Evolutionary conservation across 2,113 vertebrate species (phyloP), one percentile per base, ranked within the genome.

Genomic region (Asarcornis scutulata): DNA sequence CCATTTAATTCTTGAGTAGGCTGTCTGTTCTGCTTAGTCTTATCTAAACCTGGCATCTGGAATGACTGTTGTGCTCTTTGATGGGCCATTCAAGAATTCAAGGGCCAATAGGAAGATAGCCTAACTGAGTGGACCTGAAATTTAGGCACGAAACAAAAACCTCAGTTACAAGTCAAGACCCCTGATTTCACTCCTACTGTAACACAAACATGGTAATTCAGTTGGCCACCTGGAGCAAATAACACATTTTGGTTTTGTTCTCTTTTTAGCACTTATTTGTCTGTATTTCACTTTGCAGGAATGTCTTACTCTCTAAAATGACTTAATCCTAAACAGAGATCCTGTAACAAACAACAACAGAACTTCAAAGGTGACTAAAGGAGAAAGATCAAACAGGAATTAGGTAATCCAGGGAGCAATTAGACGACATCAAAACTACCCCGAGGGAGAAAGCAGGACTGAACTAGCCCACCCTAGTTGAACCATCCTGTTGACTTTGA

Each of bases 351-450:
- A 95, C 74, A 96, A 79, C 50, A 93, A 74, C 67, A 86, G 79
- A 89, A 95, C 83, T 94, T 96, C 93, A 96, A 94, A 94, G 68
- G 72, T 94, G 85, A 86, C 79, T 78, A 71, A 83, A 91, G 23
- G 36, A 86, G 48, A 59, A 91, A 83, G 89, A 91, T 91, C 91
- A 93, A 71, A 88, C 42, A 56, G 42, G n/a, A 93, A 80, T 96
- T 95, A 91, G 74, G 83, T 69, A 93, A 88, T 38, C 32, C 6
- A 15, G 53, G 68, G 52, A 83, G 79, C 55, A 95, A 95, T 89
- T 94, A 93, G 76, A 94, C 88, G 94, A 91, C 91, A 83, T 7
- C 40, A 78, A 80, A 83, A 93, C 36, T 68, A 55, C 83, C 93
- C 87, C 55, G 48, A 90, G 63, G 82, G 88, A 48, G 55, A 59